Conservation (phyloP, 2,888 invertebrate genomes). For the Tenthredo mesomela region DNA sequence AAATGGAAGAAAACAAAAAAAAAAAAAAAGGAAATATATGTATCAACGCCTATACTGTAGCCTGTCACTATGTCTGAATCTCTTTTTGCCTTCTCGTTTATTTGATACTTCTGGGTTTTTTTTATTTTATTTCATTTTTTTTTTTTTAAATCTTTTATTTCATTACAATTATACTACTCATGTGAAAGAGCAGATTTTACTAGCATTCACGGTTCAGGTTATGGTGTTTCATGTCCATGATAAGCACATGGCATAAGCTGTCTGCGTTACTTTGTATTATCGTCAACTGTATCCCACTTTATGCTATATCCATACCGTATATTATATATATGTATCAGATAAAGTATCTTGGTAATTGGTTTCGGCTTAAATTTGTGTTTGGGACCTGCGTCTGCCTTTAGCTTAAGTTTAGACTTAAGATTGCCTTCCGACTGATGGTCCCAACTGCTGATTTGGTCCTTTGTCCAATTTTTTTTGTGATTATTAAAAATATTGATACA, state of each 20-base stretch:
- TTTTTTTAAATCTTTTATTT: background rate
- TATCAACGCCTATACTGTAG: background rate
- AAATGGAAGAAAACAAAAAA: background rate
- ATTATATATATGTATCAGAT: slow-evolving; percentile 50
- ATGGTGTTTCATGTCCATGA: slow-evolving; percentile 40
- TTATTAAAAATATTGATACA: slow-evolving; percentile 72
- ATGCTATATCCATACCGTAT: slow-evolving; percentile 40
- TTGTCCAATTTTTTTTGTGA: slow-evolving; percentile 76
- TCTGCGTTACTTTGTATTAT: slow-evolving; percentile 50
- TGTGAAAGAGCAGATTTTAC: slow-evolving; percentile 4
- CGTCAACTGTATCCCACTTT: slow-evolving; percentile 47
- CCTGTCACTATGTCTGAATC: slow-evolving; percentile 25
- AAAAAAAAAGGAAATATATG: background rate
- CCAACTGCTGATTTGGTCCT: slow-evolving; percentile 64
- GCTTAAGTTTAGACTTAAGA: slow-evolving; percentile 46
- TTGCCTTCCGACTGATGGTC: slow-evolving; percentile 48
- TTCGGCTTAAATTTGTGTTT: slow-evolving; percentile 67
- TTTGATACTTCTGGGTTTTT: background rate
- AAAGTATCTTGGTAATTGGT: slow-evolving; percentile 65
- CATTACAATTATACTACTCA: background rate
- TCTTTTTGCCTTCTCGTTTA: background rate
- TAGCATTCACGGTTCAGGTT: slow-evolving; percentile 40
- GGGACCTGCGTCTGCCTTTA: slow-evolving; percentile 59
- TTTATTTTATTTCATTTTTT: background rate
- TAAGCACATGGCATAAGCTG: slow-evolving; percentile 32